phyloP scores from a whole-genome alignment of 2,113 vertebrate genomes.

The Callospermophilus lateralis region DNA sequence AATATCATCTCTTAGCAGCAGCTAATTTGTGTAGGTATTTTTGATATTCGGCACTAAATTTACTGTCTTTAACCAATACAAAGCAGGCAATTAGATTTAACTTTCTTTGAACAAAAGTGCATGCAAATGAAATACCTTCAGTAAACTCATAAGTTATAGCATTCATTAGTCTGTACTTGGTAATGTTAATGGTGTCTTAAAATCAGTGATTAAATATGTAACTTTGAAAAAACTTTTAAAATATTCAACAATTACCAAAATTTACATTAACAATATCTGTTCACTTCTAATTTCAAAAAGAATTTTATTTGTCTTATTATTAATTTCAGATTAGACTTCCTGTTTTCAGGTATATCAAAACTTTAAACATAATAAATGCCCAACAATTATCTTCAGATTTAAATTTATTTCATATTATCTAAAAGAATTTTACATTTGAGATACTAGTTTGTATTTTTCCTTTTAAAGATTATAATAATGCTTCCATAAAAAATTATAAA shows the following conservation, averaged over 20 bases:
- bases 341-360: conserved; percentile 43
- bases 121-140: not conserved
- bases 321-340: conserved; percentile 11
- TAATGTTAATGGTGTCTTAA: not conserved
- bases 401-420: not conserved
- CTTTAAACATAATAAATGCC: conserved; percentile 22
- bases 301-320: not conserved
- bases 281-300: not conserved
- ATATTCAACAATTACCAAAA: conserved; percentile 60
- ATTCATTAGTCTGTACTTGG: not conserved
- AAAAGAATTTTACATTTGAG: not conserved
- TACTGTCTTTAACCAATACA: not conserved
- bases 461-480: not conserved
- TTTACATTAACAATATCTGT: conserved; percentile 67
- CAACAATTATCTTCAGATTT: not conserved
- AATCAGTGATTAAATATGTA: conserved; percentile 51
- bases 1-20: not conserved
- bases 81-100: not conserved
- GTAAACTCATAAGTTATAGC: not conserved
- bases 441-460: not conserved
- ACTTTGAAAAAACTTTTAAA: conserved; percentile 69
- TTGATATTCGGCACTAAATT: not conserved
- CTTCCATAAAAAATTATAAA: not conserved
- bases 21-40: not conserved
- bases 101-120: not conserved